Evolutionary conservation across 2,113 vertebrate genomes (phyloP), one percentile per base, ranked within the genome.

Genomic region (Corythornis vintsioides): DNA sequence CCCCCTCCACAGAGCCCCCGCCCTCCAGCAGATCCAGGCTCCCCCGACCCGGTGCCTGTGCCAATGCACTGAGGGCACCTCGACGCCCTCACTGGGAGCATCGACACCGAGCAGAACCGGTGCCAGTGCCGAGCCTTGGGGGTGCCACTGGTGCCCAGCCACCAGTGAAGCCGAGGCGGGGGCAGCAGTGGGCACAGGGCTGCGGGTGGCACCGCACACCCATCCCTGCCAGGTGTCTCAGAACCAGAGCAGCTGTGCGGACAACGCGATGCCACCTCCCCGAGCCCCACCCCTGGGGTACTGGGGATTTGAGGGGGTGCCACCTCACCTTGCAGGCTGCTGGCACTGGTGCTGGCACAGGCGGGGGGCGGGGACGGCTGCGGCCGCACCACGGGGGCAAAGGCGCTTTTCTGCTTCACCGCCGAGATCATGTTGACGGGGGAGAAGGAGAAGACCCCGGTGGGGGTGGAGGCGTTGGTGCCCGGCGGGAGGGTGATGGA

Each of bases 371-470:
- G 99, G 79, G 99, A 99, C 88, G 97, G 98, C 96, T 98, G 98
- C 14, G 99, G 99, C 90, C 99, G 98, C 95, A 99, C 98, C 94
- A 99, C 99, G 3, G 99, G 99, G 83, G 99, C 99, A 71, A 99
- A 99, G 98, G 99, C 99, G 98, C 99, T 99, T 96, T 99, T 99
- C 98, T 99, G 99, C 98, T 99, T 99, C 97, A 99, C 99, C 77
- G 98, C 98, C 92, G 98, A 99, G 98, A 99, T 98, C 98, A 99
- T 98, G 97, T 98, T 98, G 97, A 99, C 98, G 89, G 99, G 98
- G 72, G 98, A 99, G 98, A 99, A 99, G 98, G 99, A 99, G 98
- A 98, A 98, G 98, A 98, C 97, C 82, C 98, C 98, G 35, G 86
- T 43, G 1, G 98, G 88, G 59, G 98, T 97, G 96, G 98, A 91